These are phyloP conservation scores for Lacanobia wlatinum DNA, from an alignment of 2,888 invertebrate species.

Conservation along the genomic window DNA sequence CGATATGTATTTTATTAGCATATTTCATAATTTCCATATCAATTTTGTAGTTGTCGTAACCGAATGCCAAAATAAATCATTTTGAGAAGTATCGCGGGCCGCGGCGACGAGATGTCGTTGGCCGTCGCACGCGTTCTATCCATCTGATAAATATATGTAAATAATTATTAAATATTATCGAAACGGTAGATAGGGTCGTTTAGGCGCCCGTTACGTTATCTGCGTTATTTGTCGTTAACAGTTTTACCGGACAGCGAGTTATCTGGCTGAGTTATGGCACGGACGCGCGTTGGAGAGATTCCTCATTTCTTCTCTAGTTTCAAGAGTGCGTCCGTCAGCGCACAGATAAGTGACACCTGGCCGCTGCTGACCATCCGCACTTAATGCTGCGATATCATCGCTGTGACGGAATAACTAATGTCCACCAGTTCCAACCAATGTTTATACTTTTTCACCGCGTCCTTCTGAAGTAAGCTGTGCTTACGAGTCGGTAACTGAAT, in stretches of 20 bases:
- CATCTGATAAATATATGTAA: constrained; percentile 89
- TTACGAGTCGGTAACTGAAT: constrained; percentile 3
- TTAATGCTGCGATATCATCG: constrained; percentile 66
- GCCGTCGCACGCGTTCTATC: constrained; percentile 80
- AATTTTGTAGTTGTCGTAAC: constrained; percentile 69
- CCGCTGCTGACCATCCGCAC: constrained; percentile 63
- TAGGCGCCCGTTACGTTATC: constrained; percentile 88
- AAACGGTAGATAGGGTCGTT: constrained; percentile 86
- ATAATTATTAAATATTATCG: constrained; percentile 90
- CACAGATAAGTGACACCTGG: constrained; percentile 77
- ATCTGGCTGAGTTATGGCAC: constrained; percentile 88
- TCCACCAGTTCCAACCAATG: constrained; percentile 51
- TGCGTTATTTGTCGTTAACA: constrained; percentile 89
- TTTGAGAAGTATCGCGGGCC: constrained; percentile 69
- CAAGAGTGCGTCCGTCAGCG: constrained; percentile 76
- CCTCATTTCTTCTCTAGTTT: constrained; percentile 82
- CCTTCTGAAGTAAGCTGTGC: constrained; percentile 26
- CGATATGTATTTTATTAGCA: constrained; percentile 60
- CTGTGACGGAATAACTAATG: constrained; percentile 62
- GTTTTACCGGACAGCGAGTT: constrained; percentile 82
- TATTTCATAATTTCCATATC: constrained; percentile 69
- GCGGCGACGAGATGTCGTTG: constrained; percentile 77
- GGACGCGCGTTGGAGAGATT: constrained; percentile 73
- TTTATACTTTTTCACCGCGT: constrained; percentile 55
- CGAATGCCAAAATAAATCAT: constrained; percentile 78